Evolutionary conservation across 2,888 invertebrate genomes (phyloP).

Genomic region (Sphaeridia pumilis): DNA sequence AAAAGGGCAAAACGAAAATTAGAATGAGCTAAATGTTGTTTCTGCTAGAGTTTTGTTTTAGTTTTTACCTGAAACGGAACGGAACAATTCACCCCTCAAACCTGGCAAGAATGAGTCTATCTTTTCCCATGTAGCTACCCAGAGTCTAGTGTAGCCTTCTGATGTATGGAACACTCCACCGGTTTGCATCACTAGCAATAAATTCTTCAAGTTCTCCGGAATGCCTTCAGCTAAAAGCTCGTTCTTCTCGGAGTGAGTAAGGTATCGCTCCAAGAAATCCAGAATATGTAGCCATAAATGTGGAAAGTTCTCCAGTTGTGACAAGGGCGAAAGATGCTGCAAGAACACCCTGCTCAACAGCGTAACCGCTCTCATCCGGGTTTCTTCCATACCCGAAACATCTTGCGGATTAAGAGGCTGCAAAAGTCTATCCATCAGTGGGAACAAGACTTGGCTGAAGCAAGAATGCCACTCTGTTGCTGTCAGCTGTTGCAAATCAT

Average conservation of each 20-base stretch:
- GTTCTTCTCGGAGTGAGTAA: constrained; percentile 64
- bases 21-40: too few relatives aligned
- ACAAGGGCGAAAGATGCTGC: constrained; percentile 80
- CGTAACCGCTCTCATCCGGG: constrained; percentile 75
- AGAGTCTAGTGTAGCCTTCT: constrained; percentile 58
- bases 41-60: background rate
- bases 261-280: constrained; percentile 81
- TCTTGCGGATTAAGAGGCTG: constrained; percentile 49
- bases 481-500: constrained; percentile 73
- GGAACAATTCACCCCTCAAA: constrained; percentile 60
- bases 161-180: constrained; percentile 54
- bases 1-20: too few relatives aligned
- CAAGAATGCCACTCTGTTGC: constrained; percentile 91
- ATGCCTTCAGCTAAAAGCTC: constrained; percentile 88
- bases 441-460: constrained; percentile 85
- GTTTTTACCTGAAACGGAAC: constrained; percentile 21
- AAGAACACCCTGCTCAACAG: constrained; percentile 85
- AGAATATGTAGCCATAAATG: constrained; percentile 86
- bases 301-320: constrained; percentile 68
- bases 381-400: constrained; percentile 63
- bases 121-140: constrained; percentile 86
- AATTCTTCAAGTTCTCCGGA: constrained; percentile 93
- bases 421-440: constrained; percentile 68
- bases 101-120: constrained; percentile 78
- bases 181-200: constrained; percentile 96